Base-by-base conservation (phyloP, 2,888 invertebrate genomes). In the Idaea biselata region DNA sequence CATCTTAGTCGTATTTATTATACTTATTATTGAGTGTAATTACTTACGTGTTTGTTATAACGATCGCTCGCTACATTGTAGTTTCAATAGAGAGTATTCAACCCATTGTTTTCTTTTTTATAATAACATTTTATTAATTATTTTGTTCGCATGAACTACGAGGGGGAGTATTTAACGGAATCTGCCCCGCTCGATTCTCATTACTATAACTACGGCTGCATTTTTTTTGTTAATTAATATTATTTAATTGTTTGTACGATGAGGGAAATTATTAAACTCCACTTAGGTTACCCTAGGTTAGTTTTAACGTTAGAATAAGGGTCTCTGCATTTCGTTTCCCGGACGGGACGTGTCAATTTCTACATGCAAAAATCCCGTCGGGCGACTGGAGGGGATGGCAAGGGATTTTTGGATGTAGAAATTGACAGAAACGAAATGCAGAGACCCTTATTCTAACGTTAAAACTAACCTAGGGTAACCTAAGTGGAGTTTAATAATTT, bases 1-100 rank as follows among this genome's bases (percentile, higher is more conserved):
- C 44, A 44, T 14, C 14, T 44, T 44, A 44, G 8, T 14, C 3
- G 6, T 44, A 44, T 44, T 44, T 44, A 44, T 44, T 44, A 25
- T 25, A 44, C 44, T 44, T 44, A 44, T 44, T 44, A 44, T 7
- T 44, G 14, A 44, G 44, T 44, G 14, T 44, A 44, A 44, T 44
- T 44, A 44, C 8, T 3, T 44, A 44, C 14, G 44, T 44, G 11
- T 44, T 44, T 44, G 44, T 44, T 44, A 44, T 44, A 44, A 44
- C 44, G 44, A 44, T 44, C 44, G 8, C 0, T 14, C 8, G 44
- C 44, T 8, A 44, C 44, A 44, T 44, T 44, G 44, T 44, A 14
- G 44, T 11, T 11, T 60, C 32, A 56, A 58, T 60, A 60, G 18
- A 60, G 44, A 57, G 56, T 60, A 60, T 60, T 57, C 55, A 59